A percentile compares a stretch with the other conserved stretches of the same genome.
These are phyloP conservation scores for Fukomys damarensis DNA, from an alignment of 2,113 vertebrate genomes.

Conservation along the genomic window DNA sequence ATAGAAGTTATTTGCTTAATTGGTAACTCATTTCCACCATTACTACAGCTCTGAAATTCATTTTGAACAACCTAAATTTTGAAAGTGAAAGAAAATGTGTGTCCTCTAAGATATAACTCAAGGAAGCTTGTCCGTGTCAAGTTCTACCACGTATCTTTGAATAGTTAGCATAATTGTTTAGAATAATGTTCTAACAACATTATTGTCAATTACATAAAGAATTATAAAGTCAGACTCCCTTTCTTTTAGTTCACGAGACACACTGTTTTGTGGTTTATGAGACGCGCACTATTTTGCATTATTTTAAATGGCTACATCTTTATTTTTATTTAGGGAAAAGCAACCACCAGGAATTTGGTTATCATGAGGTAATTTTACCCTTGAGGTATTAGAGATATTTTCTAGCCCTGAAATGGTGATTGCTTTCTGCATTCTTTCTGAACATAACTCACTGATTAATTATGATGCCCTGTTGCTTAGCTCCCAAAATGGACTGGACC, in stretches of 20 bases:
- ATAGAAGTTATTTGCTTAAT: neutral
- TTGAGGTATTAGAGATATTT: slow-evolving; percentile 80
- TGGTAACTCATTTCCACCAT: neutral
- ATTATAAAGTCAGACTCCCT: slow-evolving; percentile 55
- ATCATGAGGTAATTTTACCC: slow-evolving; percentile 80
- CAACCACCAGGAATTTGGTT: slow-evolving; percentile 76
- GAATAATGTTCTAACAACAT: slow-evolving; percentile 40
- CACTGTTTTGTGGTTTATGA: slow-evolving; percentile 65
- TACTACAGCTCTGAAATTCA: neutral
- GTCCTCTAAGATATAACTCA: neutral
- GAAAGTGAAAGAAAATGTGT: neutral
- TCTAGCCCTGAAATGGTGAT: slow-evolving; percentile 80
- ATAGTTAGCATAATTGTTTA: slow-evolving; percentile 39
- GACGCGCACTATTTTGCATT: slow-evolving; percentile 67
- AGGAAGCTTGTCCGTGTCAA: neutral
- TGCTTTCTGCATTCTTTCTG: slow-evolving; percentile 72
- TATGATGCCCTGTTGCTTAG: slow-evolving; percentile 50
- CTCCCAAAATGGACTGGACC: neutral
- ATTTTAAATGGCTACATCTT: slow-evolving; percentile 81
- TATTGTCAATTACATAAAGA: slow-evolving; percentile 59
- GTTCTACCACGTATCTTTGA: slow-evolving; percentile 25
- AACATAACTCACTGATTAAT: slow-evolving; percentile 83
- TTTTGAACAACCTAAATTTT: slow-evolving; percentile 17
- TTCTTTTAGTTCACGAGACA: slow-evolving; percentile 69
- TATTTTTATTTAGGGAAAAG: slow-evolving; percentile 79